Base-by-base conservation (phyloP, 2,888 invertebrate species). In the Ectobius pallidus region DNA sequence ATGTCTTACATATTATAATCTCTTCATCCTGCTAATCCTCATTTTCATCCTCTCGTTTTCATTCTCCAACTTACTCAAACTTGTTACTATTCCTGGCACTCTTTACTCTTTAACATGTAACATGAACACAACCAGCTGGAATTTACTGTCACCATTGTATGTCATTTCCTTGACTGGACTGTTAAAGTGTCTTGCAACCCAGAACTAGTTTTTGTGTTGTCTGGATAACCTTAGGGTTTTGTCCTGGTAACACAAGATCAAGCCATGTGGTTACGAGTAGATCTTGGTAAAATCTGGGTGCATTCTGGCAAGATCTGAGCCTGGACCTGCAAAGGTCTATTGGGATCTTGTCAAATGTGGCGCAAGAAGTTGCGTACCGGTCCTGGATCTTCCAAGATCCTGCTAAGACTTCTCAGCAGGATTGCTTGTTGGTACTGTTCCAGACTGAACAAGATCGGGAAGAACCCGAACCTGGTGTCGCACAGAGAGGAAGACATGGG, bases 371-470 rank as follows among this genome's bases (percentile, higher is more conserved):
- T 65, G 65, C 65, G 65, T 65, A 46, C 30, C 65, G 32, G 65
- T 25, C 65, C 65, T 65, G 65, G 58, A 46, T 68, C 55, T 49
- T 52, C 46, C 46, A 63, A 62, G 52, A 62, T 52, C 65, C 65
- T 27, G 71, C 71, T 55, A 52, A 46, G 49, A 44, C 39, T 27
- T 63, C 71, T 63, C 62, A 71, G 34, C 42, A 70, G 58, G 70
- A 44, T 70, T 63, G 42, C 52, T 39, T 46, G n/a, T 81, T 65
- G 65, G 65, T 65, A 65, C 46, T 65, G 65, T 65, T 81, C 61
- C 82, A 87, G 96, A 82, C 89, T 98, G 80, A 97, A 97, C 87
- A 99, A 98, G 87, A 97, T 98, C 83, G 98, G 98, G 78, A 97
- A 97, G 86, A 97, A 98, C 85, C 97, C 97, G 70, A 95, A 95